phyloP scores from a whole-genome alignment of 2,888 invertebrate species.

The Alloplasta piceator region DNA sequence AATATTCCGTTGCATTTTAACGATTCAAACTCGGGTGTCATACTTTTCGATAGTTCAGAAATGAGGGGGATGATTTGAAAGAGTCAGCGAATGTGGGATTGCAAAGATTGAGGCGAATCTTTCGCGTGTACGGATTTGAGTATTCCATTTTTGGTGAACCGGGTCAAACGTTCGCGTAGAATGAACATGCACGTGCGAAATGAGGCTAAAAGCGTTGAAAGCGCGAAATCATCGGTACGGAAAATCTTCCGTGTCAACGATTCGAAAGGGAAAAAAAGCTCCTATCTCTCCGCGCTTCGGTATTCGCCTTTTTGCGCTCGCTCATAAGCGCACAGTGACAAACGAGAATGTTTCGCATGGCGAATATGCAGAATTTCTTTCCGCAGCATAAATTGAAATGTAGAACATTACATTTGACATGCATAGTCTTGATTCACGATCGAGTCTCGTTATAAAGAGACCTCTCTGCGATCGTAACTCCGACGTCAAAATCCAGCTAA shows the following conservation, averaged over 20 bases:
- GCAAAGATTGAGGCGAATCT: no score
- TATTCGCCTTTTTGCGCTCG: constrained; percentile 32
- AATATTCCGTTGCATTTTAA: no score
- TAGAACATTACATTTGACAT: neutral
- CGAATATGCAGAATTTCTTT: constrained; percentile 42
- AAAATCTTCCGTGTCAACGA: constrained; percentile 25
- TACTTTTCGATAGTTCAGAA: no score
- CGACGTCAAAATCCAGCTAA: no score
- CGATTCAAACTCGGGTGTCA: no score
- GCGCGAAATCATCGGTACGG: constrained; percentile 7
- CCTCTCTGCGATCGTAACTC: neutral
- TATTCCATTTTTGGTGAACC: no score
- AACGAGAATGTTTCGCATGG: constrained; percentile 33
- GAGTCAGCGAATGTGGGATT: no score
- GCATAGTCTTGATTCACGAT: constrained; percentile 15
- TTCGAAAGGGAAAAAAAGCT: constrained; percentile 18
- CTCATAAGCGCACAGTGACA: neutral
- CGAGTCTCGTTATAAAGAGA: constrained; percentile 29
- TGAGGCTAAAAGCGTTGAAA: neutral
- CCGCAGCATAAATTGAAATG: constrained; percentile 18
- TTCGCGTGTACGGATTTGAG: no score
- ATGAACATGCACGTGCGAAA: neutral
- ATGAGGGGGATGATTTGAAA: no score
- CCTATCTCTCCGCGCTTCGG: constrained; percentile 11
- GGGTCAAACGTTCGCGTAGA: no score